Percentiles rank a stretch among this genome's conserved stretches.
Conservation (phyloP, 2,797 vertebrate genomes). For the Poeciliopsis gracilis region DNA sequence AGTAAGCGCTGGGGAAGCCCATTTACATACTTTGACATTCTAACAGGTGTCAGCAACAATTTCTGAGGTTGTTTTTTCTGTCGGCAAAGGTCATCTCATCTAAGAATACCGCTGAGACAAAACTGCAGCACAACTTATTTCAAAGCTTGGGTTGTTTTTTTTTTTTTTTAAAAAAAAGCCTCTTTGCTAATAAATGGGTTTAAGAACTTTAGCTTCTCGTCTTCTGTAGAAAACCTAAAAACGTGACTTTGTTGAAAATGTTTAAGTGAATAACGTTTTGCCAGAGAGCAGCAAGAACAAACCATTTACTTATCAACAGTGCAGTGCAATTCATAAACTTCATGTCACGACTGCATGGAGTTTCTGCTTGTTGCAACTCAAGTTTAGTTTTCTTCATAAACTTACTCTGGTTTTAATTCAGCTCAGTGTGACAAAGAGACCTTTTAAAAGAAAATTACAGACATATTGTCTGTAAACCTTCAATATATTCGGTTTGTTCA, state of each 20-base stretch:
- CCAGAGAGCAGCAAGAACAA: no score
- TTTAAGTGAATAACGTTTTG: not conserved
- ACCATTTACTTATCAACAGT: no score
- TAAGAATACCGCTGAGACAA: constrained; percentile 46
- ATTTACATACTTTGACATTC: constrained; percentile 65
- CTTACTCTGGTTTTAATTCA: no score
- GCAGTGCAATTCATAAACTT: no score
- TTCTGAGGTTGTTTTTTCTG: constrained; percentile 75
- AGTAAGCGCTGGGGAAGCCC: constrained; percentile 70
- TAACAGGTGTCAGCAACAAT: constrained; percentile 55
- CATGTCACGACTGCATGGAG: no score
- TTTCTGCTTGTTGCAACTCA: no score
- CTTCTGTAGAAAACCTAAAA: no score
- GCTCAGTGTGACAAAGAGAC: no score
- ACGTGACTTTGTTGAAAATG: not conserved
- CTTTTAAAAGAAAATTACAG: no score
- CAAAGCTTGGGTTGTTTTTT: constrained; percentile 4
- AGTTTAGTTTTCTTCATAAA: no score
- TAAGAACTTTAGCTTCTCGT: not conserved
- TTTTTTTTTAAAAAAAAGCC: constrained; percentile 22
- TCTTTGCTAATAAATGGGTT: not conserved
- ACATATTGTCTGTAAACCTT: no score
- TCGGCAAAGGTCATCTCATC: constrained; percentile 74
- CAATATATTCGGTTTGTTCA: no score
- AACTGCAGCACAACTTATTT: constrained; percentile 42